phyloP scores from a whole-genome alignment of 2,797 vertebrate genomes.

The Threskiornis aethiopicus region DNA sequence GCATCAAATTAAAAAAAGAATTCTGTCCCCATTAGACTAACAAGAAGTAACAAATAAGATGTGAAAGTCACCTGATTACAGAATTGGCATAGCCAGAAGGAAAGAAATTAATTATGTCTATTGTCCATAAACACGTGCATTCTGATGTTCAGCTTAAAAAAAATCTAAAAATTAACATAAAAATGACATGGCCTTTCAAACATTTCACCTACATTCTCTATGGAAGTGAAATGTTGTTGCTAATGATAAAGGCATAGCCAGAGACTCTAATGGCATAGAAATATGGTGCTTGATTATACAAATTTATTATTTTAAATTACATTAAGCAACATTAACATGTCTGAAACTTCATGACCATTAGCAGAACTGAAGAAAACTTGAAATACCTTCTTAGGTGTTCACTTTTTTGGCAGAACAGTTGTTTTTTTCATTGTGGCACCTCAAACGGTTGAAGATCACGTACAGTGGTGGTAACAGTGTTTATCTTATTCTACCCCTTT shows the following conservation, averaged over 20 bases:
- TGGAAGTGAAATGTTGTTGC: neutral
- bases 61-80: neutral
- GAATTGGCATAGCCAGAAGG: neutral
- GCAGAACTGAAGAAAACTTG: neutral
- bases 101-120: neutral
- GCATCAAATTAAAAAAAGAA: neutral
- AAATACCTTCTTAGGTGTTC: neutral
- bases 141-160: neutral
- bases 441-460: neutral
- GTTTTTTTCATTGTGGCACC: neutral
- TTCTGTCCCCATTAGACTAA: neutral
- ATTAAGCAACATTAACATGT: neutral
- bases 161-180: neutral
- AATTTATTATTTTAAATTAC: neutral
- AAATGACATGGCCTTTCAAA: neutral
- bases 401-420: neutral
- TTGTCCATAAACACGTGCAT: neutral
- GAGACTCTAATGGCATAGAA: neutral
- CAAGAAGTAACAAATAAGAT: neutral
- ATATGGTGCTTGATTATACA: neutral
- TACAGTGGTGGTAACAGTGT: accelerated
- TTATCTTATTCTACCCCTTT: neutral
- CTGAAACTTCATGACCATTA: neutral
- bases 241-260: neutral
- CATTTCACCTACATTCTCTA: neutral